A percentile compares a stretch with the other conserved stretches of the same genome.
Conservation (phyloP, 2,888 invertebrate genomes). For the Plebejus argus region DNA sequence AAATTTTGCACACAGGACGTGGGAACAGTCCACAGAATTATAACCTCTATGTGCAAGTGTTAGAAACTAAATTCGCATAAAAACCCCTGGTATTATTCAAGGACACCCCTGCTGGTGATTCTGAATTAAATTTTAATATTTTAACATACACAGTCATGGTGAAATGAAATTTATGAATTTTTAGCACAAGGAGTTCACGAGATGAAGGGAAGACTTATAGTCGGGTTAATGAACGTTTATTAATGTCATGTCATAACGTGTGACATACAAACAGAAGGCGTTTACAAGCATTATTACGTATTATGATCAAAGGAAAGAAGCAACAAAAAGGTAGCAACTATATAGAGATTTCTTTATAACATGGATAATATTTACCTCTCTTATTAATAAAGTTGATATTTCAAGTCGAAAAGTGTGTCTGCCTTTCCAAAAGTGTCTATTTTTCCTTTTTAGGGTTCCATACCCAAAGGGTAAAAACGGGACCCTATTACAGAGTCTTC, state of each 20-base stretch:
- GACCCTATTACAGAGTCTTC: too few species aligned
- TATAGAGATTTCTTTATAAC: too few species aligned
- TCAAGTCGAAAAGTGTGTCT: too few species aligned
- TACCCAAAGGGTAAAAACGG: too few species aligned
- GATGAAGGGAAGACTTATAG: constrained; percentile 14
- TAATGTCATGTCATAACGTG: not conserved
- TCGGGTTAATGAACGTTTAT: constrained; percentile 10
- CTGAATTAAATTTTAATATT: constrained; percentile 45
- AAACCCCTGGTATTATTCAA: constrained; percentile 36
- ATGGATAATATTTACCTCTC: too few species aligned
- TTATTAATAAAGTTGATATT: too few species aligned
- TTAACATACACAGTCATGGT: constrained; percentile 35
- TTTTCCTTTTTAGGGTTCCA: too few species aligned
- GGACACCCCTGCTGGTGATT: constrained; percentile 38
- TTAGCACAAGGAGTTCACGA: constrained; percentile 7
- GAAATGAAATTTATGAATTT: constrained; percentile 32
- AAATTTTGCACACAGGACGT: constrained; percentile 24
- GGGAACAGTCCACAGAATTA: not conserved
- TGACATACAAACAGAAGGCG: not conserved
- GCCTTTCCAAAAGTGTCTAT: too few species aligned
- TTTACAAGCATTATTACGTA: too few species aligned
- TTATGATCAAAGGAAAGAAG: not conserved
- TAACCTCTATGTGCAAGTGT: not conserved
- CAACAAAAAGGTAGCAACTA: not conserved
- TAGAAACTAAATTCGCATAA: constrained; percentile 20